These are phyloP conservation scores for Magallana angulata DNA, from an alignment of 1,140 invertebrate species.

Conservation along the genomic window DNA sequence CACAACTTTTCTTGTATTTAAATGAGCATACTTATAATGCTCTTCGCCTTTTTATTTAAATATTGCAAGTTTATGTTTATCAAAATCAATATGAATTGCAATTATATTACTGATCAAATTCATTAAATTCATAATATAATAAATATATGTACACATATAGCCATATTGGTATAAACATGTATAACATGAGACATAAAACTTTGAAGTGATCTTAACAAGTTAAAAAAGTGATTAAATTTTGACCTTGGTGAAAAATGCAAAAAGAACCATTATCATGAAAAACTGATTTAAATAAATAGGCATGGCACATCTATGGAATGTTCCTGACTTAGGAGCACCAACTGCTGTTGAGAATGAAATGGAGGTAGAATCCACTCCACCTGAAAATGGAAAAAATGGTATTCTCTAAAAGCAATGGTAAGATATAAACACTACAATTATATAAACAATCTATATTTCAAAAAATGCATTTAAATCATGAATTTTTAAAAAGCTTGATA, in stretches of 20 bases:
- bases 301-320: constrained; percentile 3
- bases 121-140: not conserved
- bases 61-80: no score
- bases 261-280: not conserved
- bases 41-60: no score
- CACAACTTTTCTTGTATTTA: no score
- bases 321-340: constrained; percentile 30
- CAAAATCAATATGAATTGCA: not conserved
- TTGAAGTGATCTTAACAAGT: not conserved
- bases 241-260: no score
- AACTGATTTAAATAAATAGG: not conserved
- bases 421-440: not conserved
- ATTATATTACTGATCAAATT: not conserved
- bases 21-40: no score
- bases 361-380: not conserved
- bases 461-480: no score
- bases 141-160: not conserved
- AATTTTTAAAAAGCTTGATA: no score
- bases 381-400: constrained; percentile 1
- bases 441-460: no score
- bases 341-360: not conserved
- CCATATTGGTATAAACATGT: not conserved
- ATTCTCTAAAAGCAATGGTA: not conserved
- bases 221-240: not conserved
- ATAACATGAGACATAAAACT: not conserved